Evolutionary conservation across 2,113 vertebrate species (phyloP).

Genomic region (Hippocampus mohnikei): DNA sequence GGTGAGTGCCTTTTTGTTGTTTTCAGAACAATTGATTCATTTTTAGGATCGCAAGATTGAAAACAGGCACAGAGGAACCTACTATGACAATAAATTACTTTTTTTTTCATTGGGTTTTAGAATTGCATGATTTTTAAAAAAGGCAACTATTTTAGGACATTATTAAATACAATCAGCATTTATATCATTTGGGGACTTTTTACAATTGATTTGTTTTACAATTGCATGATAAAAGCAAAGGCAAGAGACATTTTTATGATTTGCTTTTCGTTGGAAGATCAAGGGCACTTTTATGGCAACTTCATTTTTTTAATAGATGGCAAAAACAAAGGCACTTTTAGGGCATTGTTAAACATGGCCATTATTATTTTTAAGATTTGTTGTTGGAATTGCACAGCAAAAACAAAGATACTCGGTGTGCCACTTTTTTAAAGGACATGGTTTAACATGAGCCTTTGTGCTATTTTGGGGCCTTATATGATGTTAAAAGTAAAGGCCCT

Average conservation of each 20-base stretch:
- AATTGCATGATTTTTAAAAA: not conserved
- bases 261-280: no score
- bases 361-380: not conserved
- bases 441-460: not conserved
- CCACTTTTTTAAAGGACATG: no score
- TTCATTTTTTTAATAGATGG: no score
- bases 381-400: not conserved
- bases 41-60: no score
- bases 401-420: no score
- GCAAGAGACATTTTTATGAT: no score
- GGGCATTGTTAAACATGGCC: no score
- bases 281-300: no score
- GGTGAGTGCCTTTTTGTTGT: not conserved
- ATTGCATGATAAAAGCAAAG: not conserved
- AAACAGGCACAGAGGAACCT: not conserved
- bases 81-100: not conserved
- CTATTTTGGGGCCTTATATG: not conserved
- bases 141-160: no score
- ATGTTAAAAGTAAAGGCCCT: not conserved
- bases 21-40: not conserved
- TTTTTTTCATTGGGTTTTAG: not conserved
- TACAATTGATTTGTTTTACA: not conserved
- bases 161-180: not conserved
- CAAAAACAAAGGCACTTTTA: no score
- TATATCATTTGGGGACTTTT: not conserved